Conservation (phyloP, 2,113 vertebrate genomes). For the Anser cygnoides region DNA sequence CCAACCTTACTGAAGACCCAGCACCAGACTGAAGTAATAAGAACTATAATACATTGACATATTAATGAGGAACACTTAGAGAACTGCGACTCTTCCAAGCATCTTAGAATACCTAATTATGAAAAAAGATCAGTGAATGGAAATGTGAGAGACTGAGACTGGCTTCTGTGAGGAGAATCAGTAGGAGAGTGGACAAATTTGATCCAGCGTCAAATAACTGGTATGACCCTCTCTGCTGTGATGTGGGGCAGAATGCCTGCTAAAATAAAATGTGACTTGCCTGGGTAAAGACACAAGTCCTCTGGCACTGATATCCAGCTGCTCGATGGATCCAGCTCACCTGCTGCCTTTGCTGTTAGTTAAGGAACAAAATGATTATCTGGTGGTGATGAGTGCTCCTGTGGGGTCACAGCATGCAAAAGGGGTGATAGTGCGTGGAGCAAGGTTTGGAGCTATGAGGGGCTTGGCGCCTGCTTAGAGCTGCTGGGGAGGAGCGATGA, state of each 20-base stretch:
- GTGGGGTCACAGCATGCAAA: rapidly evolving
- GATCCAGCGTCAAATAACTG: background rate
- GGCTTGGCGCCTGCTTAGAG: background rate
- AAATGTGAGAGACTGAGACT: background rate
- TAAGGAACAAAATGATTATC: background rate
- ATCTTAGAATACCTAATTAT: background rate
- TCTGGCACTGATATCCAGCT: background rate
- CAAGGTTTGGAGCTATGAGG: background rate
- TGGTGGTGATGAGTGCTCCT: background rate
- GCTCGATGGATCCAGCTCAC: background rate
- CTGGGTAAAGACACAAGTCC: rapidly evolving
- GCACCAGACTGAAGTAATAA: background rate
- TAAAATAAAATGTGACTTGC: rapidly evolving
- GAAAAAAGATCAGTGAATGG: background rate
- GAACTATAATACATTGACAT: background rate
- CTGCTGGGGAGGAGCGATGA: background rate
- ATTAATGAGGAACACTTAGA: background rate
- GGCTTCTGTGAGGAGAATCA: background rate
- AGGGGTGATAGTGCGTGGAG: rapidly evolving
- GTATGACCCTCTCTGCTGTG: rapidly evolving
- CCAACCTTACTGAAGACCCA: background rate
- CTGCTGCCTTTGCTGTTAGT: background rate
- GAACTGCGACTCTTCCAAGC: background rate
- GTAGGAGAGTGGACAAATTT: background rate
- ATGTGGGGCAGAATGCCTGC: background rate